Evolutionary conservation across 2,797 vertebrate genomes (phyloP).

Genomic region (Nannoperca australis): DNA sequence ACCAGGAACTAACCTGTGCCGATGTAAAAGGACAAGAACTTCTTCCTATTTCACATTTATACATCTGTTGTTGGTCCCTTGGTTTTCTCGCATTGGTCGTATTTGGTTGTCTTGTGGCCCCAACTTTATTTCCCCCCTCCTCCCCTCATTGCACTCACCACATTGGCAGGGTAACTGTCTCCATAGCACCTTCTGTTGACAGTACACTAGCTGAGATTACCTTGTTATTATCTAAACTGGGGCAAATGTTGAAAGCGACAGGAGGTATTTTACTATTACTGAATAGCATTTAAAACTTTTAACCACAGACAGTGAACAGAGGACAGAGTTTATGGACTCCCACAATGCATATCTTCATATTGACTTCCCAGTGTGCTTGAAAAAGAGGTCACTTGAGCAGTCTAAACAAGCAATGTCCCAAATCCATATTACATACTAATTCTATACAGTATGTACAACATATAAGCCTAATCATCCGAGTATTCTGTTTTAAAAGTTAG

Average conservation of each 20-base stretch:
- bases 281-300: conserved; percentile 1
- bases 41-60: conserved; percentile 7
- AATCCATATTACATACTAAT: not conserved
- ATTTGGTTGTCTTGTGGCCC: conserved; percentile 31
- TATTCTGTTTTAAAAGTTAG: not conserved
- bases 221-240: not conserved
- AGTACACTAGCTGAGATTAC: conserved; percentile 16
- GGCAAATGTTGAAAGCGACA: not conserved
- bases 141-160: conserved; percentile 6
- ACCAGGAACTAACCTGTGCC: conserved; percentile 55
- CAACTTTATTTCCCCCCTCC: conserved; percentile 39
- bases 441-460: too few relatives aligned
- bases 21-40: conserved; percentile 11
- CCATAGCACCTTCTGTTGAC: conserved; percentile 64
- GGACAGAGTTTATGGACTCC: not conserved
- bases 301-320: not conserved
- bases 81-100: conserved; percentile 14
- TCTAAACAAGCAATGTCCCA: not conserved
- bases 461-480: not conserved
- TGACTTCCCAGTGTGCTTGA: conserved; percentile 15
- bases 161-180: conserved; percentile 56
- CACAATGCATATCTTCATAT: not conserved
- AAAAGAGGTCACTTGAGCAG: not conserved
- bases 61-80: conserved; percentile 26
- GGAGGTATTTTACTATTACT: not conserved